These are phyloP conservation scores for Caenorhabditis japonica DNA, from an alignment of 2,888 invertebrate genomes.

Conservation along the genomic window DNA sequence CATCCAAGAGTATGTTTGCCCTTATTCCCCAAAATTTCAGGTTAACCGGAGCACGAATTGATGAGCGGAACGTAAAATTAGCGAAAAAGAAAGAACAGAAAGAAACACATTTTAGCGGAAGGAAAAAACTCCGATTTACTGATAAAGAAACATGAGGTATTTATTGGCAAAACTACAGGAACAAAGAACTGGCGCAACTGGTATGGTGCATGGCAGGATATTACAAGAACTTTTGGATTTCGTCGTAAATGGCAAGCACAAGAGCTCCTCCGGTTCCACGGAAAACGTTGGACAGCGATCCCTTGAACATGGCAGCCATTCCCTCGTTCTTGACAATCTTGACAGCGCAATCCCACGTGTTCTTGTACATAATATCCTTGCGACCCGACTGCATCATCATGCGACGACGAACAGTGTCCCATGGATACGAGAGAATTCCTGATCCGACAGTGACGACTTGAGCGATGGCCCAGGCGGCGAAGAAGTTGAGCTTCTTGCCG, in stretches of 20 bases:
- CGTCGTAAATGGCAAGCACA: conserved; percentile 91
- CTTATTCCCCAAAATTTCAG: too few relatives aligned
- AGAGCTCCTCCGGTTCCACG: conserved; percentile 92
- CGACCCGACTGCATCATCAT: conserved; percentile 99
- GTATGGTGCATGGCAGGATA: neutral
- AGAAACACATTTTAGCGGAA: too few relatives aligned
- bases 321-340: conserved; percentile 90
- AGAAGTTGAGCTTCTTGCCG: conserved; percentile 91
- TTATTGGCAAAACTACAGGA: conserved; percentile 3
- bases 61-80: too few relatives aligned
- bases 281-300: conserved; percentile 74
- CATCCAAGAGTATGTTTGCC: too few relatives aligned
- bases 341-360: conserved; percentile 91
- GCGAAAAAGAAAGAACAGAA: too few relatives aligned
- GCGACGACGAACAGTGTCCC: conserved; percentile 93
- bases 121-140: too few relatives aligned
- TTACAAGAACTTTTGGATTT: conserved; percentile 78
- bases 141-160: too few relatives aligned
- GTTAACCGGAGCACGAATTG: too few relatives aligned
- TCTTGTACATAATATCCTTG: conserved; percentile 90
- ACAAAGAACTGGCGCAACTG: too few relatives aligned
- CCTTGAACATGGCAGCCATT: conserved; percentile 89
- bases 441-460: conserved; percentile 86
- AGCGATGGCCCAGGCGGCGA: conserved; percentile 88
- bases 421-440: conserved; percentile 94